Evolutionary conservation across 1,140 invertebrate species (phyloP), one percentile per base, ranked within the genome.

Genomic region (Nymphalis io): DNA sequence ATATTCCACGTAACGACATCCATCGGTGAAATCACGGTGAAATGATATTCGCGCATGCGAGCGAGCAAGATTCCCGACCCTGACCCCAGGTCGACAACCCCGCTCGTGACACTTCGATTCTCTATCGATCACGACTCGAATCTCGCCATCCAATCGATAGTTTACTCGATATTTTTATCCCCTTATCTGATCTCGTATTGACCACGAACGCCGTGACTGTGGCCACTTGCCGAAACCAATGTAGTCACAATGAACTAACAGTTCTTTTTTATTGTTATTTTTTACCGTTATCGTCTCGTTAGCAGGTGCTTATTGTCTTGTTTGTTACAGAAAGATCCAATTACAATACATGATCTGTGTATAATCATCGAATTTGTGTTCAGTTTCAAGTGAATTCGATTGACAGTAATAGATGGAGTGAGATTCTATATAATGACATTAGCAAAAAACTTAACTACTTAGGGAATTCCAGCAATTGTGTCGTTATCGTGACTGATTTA

Each of bases 51-150:
- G 82, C 85, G 80, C 85, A 90, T 86, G 84, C 83, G 81, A 80
- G 67, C 70, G 73, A 78, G 67, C 80, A 80, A 81, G 78, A 76
- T 82, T 81, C 81, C 82, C 85, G 88, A 90, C 89, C 89, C 82
- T 90, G 87, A 91, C 88, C 88, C 62, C 60, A 79, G 85, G 84
- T 78, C 84, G 74, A 81, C 70, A 80, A 89, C 80, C 87, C 79
- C 79, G 83, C 82, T 78, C 89, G 89, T 91, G 89, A 91, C 89
- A 91, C 87, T 91, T 89, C 84, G 87, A 87, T 88, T 83, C 81
- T 84, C 85, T 85, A 90, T 90, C 87, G 88, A 91, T 91, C 89
- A 90, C 88, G 89, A 91, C 88, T 78, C 70, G 74, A 79, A 89
- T 88, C 86, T 85, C 74, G 73, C 76, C 76, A 84, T 85, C 83